Base-by-base conservation (phyloP, 2,888 invertebrate genomes). In the Pseudolycoriella hygida region DNA sequence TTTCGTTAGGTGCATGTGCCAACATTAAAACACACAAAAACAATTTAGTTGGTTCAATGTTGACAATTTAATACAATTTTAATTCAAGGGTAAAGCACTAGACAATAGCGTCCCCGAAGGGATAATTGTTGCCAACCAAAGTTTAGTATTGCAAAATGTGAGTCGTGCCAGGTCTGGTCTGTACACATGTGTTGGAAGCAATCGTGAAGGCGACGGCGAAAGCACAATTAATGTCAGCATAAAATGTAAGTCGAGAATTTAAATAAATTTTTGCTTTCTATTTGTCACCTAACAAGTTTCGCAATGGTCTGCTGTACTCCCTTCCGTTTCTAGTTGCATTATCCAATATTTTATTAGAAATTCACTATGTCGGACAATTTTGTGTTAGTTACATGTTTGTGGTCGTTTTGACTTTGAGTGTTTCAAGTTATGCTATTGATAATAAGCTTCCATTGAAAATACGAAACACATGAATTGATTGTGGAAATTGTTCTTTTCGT, bases 111-210 rank as follows among this genome's bases (percentile, higher is more conserved):
- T 77, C 2, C 76, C 77, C 46, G 75, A 77, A 5, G 88, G 88
- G 37, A 77, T 86, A 46, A 84, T 89, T 53, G 79, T 89, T 47
- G 86, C 85, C 62, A 87, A 88, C 66, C 88, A 89, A 65, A 87
- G 85, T 59, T 68, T 90, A 48, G 88, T 89, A n/a, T 72, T 90
- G 54, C 89, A 88, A 66, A 80, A 77, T 53, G 86, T 89, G 50
- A 78, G 78, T 51, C 72, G 83, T 47, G 72, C 75, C 31, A 70
- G 80, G 42, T 77, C 83, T 1, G 89, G 89, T 1, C 74, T 82
- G 57, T 90, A 90, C 67, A 86, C 84, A 54, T 90, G 90, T 59
- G 78, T 85, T 39, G 89, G 87, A 40, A 80, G 78, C 58, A 90
- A 90, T 67, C 77, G 77, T 49, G 88, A 89, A 62, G 90, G 90